A percentile compares a stretch with the other conserved stretches of the same genome.
Conservation (phyloP, 2,113 vertebrate genomes). For the Capreolus pygargus region DNA sequence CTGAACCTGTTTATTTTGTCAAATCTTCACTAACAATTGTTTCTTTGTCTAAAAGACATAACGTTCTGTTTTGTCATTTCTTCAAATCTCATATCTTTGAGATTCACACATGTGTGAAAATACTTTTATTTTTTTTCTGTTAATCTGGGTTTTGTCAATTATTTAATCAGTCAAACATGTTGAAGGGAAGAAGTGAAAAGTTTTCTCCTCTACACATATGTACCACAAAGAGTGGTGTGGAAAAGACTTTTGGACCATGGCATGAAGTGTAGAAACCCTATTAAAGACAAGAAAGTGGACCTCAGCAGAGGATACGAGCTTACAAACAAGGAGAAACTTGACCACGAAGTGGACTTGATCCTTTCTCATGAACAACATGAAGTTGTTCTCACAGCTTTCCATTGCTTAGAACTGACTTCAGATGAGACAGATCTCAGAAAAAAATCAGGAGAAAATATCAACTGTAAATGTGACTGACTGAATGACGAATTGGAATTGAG, state of each 20-base stretch:
- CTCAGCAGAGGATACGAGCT: background rate
- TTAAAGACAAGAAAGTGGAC: background rate
- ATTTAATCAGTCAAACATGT: background rate
- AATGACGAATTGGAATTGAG: background rate
- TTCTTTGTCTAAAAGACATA: background rate
- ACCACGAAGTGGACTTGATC: background rate
- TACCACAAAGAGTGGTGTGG: background rate
- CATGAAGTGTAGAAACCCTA: background rate
- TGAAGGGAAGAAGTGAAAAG: background rate
- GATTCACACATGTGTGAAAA: background rate
- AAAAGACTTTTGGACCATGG: background rate
- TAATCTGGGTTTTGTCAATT: background rate
- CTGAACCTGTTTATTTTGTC: background rate
- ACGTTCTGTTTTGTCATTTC: background rate
- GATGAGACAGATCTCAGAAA: background rate
- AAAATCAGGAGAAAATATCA: background rate
- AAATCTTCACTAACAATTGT: background rate
- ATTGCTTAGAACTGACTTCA: background rate
- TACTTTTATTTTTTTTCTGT: background rate
- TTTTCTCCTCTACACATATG: background rate
- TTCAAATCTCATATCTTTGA: background rate
- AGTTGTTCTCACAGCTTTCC: background rate
- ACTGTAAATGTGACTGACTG: background rate
- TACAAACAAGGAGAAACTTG: background rate
- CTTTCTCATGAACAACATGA: background rate